Evolutionary conservation across 92 coral and sea anemone genomes (phyloP), one percentile per base, ranked within the genome.

Genomic region (Phenganax stokvisi): DNA sequence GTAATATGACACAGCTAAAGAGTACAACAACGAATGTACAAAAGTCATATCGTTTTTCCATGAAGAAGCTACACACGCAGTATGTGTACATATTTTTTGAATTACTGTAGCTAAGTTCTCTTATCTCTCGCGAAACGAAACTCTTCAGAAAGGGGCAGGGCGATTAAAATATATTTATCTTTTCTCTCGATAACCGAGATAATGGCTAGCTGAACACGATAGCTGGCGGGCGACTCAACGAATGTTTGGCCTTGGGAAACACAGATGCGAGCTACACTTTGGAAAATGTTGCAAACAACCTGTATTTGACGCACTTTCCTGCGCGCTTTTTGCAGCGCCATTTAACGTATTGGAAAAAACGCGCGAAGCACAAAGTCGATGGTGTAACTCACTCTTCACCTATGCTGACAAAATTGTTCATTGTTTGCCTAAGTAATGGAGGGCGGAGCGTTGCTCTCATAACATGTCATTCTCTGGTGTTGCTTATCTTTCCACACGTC

Each of bases 371-470:
- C 16, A 68, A 3, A 68, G 11, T 16, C n/a, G 73, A 37, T 68
- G 73, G 73, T 68, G 47, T 68, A 15, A 7, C 81, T 57, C 81
- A 76, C 53, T 76, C 69, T 76, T 29, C 81, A 57, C 67, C 20
- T 55, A 37, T 20, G 81, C 70, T 76, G 55, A 64, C 83, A 79
- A 65, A 54, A 79, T 65, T 65, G 83, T 79, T 51, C 74, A 79
- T 62, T 79, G 83, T 79, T 79, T 79, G 83, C 62, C 68, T 68
- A 63, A 79, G 83, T 79, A 79, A 79, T 79, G 83, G 83, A 55
- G 56, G 83, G 83, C 83, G 83, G 72, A 65, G 83, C 65, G 20
- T 79, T 20, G 59, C 64, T 55, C 83, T 79, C 83, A 68, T 79
- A 79, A 79, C 74, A 52, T 79, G 83, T 79, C 83, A 79, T 64